These are phyloP conservation scores for Fistularia tabacaria DNA, from an alignment of 2,797 vertebrate genomes.

Conservation along the genomic window DNA sequence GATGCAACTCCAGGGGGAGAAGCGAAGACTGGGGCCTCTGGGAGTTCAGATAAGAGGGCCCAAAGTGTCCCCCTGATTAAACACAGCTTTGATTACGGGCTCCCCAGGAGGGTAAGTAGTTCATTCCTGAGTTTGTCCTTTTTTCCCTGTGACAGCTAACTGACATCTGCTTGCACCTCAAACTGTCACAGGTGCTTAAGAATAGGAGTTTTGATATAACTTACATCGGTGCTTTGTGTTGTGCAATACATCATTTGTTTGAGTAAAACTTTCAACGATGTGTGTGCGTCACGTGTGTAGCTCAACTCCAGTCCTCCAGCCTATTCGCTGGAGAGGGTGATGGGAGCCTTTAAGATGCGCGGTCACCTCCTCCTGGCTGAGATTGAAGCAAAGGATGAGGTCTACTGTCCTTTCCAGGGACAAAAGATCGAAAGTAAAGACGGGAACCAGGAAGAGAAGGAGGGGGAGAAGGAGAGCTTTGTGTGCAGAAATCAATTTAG, in stretches of 20 bases:
- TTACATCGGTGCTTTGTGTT: too few relatives aligned
- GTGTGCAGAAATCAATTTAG: slow-evolving; percentile 59
- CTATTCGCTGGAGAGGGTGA: slow-evolving; percentile 78
- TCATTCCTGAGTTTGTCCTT: neutral
- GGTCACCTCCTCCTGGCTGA: slow-evolving; percentile 79
- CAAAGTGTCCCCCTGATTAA: slow-evolving; percentile 76
- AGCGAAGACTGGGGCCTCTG: slow-evolving; percentile 27
- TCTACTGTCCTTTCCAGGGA: slow-evolving; percentile 68
- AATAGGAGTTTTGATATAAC: too few relatives aligned
- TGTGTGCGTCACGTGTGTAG: slow-evolving; percentile 45
- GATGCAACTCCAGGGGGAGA: slow-evolving; percentile 26
- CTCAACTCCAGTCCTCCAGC: slow-evolving; percentile 74
- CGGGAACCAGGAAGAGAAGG: slow-evolving; percentile 45
- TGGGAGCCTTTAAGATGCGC: slow-evolving; percentile 82
- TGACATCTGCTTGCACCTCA: too few relatives aligned
- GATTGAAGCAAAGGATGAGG: slow-evolving; percentile 84
- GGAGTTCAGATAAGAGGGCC: slow-evolving; percentile 62
- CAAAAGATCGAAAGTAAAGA: slow-evolving; percentile 60
- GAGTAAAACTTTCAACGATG: too few relatives aligned
- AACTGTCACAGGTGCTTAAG: too few relatives aligned
- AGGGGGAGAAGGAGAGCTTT: slow-evolving; percentile 40
- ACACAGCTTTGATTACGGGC: slow-evolving; percentile 35
- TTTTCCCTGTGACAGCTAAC: neutral
- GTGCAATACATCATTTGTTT: too few relatives aligned
- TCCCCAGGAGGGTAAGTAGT: slow-evolving; percentile 73